These are phyloP conservation scores for Drosophila sp. DNA, from an alignment of 1,140 invertebrate species.

Conservation along the genomic window DNA sequence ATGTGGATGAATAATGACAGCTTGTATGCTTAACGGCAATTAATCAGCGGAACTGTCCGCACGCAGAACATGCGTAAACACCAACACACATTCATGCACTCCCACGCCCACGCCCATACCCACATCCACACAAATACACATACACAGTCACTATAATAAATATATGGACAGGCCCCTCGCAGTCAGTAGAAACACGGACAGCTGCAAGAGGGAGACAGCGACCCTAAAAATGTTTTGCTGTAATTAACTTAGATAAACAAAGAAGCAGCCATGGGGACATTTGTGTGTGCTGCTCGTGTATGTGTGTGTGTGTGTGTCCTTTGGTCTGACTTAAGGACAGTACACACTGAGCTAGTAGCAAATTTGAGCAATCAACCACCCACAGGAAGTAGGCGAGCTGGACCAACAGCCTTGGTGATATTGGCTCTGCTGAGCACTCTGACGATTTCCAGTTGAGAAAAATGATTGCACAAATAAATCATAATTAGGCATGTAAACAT, in stretches of 20 bases:
- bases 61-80: constrained; percentile 72
- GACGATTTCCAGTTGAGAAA: constrained; percentile 50
- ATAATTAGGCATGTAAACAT: constrained; percentile 77
- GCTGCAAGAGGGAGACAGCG: constrained; percentile 31
- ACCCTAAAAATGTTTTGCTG: constrained; percentile 78
- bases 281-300: constrained; percentile 20
- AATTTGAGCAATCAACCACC: constrained; percentile 20
- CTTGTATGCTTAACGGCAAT: constrained; percentile 76
- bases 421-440: constrained; percentile 32
- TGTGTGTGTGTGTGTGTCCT: constrained; percentile 23
- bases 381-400: background rate
- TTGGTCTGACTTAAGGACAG: constrained; percentile 24
- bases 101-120: constrained; percentile 56
- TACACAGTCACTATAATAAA: constrained; percentile 24
- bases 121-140: constrained; percentile 20
- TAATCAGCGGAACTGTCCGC: constrained; percentile 80
- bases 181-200: constrained; percentile 20
- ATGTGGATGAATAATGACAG: constrained; percentile 65
- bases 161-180: constrained; percentile 37
- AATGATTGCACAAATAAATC: constrained; percentile 74
- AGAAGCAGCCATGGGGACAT: constrained; percentile 51
- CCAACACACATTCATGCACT: constrained; percentile 30
- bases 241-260: constrained; percentile 81
- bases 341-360: constrained; percentile 6
- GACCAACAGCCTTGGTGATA: constrained; percentile 9